Percentiles rank a stretch among this genome's conserved stretches.
These are phyloP conservation scores for Oedothorax gibbosus DNA, from an alignment of 1,140 invertebrate genomes.

Conservation along the genomic window DNA sequence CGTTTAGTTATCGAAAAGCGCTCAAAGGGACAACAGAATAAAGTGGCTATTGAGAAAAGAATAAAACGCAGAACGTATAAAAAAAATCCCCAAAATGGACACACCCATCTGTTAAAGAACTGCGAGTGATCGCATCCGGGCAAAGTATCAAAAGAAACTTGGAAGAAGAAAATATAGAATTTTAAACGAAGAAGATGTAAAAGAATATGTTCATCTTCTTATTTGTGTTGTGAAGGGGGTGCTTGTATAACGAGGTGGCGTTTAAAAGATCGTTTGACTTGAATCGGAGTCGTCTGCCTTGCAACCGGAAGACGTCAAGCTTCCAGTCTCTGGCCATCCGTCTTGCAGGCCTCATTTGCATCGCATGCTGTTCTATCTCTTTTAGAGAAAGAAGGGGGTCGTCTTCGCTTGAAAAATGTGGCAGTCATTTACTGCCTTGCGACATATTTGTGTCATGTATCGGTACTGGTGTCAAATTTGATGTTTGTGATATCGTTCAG, in stretches of 20 bases:
- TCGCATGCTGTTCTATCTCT: background rate
- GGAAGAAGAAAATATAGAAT: constrained; percentile 12
- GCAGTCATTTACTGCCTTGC: no score
- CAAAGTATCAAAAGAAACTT: constrained; percentile 48
- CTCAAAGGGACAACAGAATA: constrained; percentile 42
- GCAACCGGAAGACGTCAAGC: constrained; percentile 46
- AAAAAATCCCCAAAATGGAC: constrained; percentile 18
- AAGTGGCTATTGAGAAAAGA: background rate
- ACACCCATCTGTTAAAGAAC: constrained; percentile 45
- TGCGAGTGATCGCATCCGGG: constrained; percentile 46
- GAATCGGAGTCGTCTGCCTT: constrained; percentile 46
- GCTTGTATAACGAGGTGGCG: constrained; percentile 51
- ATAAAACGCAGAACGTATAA: constrained; percentile 15
- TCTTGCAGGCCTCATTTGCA: constrained; percentile 46
- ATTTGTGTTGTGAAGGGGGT: constrained; percentile 27
- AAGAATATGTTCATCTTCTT: constrained; percentile 30
- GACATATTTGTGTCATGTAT: no score
- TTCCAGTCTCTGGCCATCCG: constrained; percentile 28
- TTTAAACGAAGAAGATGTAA: constrained; percentile 37
- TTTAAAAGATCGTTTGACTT: constrained; percentile 52
- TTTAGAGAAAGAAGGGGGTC: no score
- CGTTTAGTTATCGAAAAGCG: constrained; percentile 52
- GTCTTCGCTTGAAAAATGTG: no score
- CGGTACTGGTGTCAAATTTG: no score
- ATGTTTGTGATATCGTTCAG: no score